Evolutionary conservation across 2,113 vertebrate species (phyloP).

Genomic region (Pelvicachromis taeniatus): DNA sequence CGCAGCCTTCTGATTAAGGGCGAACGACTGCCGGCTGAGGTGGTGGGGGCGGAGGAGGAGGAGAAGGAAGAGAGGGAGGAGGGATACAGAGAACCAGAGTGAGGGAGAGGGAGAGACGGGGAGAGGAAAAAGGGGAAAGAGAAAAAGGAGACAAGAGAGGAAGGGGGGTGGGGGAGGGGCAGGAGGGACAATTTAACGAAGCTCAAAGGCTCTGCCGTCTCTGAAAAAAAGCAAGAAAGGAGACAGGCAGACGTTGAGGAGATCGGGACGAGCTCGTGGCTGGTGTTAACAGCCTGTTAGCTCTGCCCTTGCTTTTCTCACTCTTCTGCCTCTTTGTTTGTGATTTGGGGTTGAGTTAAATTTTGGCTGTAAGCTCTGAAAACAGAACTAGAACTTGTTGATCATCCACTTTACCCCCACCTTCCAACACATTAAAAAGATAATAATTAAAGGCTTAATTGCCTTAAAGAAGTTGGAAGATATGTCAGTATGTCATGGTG

Average conservation of each 20-base stretch:
- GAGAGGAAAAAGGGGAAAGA: conserved; percentile 32
- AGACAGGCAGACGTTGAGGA: conserved; percentile 44
- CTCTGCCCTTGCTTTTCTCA: conserved; percentile 38
- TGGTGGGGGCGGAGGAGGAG: conserved; percentile 12
- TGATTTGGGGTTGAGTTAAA: conserved; percentile 2
- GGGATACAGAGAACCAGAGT: conserved; percentile 34
- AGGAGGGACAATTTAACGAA: conserved; percentile 66
- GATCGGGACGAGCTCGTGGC: conserved; percentile 39
- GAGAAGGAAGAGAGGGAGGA: not conserved
- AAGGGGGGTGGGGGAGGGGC: conserved; percentile 47
- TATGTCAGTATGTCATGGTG: not conserved
- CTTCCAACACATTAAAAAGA: not conserved
- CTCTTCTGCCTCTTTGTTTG: conserved; percentile 48
- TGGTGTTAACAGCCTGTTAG: conserved; percentile 62
- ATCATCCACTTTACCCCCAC: not conserved
- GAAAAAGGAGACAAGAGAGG: conserved; percentile 13
- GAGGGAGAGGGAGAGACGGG: conserved; percentile 13
- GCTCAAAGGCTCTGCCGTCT: conserved; percentile 67
- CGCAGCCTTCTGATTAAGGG: conserved; percentile 72
- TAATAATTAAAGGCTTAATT: not conserved
- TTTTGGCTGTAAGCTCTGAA: not conserved
- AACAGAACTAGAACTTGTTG: conserved; percentile 15
- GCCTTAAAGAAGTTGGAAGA: not conserved
- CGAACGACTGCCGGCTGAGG: conserved; percentile 63
- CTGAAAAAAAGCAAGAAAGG: conserved; percentile 56